Evolutionary conservation across 2,888 invertebrate genomes (phyloP).

Genomic region (Epiblema foenella): DNA sequence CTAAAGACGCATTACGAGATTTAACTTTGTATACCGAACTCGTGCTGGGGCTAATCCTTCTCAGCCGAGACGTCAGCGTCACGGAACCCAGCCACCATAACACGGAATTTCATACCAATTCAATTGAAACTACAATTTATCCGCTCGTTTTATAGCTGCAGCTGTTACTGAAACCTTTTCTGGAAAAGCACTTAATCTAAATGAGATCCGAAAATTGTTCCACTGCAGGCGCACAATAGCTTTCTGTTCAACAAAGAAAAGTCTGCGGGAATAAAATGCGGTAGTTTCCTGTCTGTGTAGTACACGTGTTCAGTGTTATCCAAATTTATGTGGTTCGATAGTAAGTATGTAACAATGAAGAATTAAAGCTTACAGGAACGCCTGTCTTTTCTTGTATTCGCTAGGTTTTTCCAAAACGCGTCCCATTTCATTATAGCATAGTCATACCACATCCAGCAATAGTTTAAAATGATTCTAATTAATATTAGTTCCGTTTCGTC

Average conservation of each 20-base stretch:
- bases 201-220: conserved; percentile 27
- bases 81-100: background rate
- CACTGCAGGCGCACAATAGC: conserved; percentile 9
- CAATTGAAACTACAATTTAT: conserved; percentile 7
- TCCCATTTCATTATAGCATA: background rate
- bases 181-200: conserved; percentile 21
- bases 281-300: conserved; percentile 29
- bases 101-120: background rate
- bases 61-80: conserved; percentile 8
- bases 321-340: conserved; percentile 54
- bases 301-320: conserved; percentile 45
- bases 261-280: background rate
- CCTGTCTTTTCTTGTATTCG: background rate
- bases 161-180: conserved; percentile 21
- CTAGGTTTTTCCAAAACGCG: background rate
- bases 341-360: background rate
- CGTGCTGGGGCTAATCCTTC: conserved; percentile 9
- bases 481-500: background rate
- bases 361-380: background rate
- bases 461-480: too few relatives aligned
- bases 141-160: conserved; percentile 14
- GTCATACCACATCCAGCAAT: too few relatives aligned
- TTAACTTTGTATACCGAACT: conserved; percentile 24
- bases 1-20: conserved; percentile 35
- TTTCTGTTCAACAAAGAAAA: conserved; percentile 19